These are phyloP conservation scores for Amphiura filiformis DNA, from an alignment of 35 echinoderm and acorn worm species.

Conservation along the genomic window DNA sequence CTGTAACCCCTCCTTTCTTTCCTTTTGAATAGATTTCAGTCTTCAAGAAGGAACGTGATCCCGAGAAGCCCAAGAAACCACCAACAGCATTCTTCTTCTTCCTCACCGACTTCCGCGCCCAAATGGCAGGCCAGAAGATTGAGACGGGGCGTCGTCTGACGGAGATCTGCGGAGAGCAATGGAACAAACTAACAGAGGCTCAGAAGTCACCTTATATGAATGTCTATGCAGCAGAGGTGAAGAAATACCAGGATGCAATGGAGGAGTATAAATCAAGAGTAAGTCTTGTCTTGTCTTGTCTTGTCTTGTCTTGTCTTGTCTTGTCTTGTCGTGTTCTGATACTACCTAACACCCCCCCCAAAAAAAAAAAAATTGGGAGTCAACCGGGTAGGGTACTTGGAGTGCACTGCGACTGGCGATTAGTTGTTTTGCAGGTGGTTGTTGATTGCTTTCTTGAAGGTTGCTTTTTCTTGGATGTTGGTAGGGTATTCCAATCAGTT, in stretches of 20 bases:
- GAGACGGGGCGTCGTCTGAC: constrained; percentile 84
- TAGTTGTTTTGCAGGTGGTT: background rate
- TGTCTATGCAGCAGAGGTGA: constrained; percentile 74
- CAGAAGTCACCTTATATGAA: constrained; percentile 95
- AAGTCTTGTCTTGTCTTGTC: background rate
- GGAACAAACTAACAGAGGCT: constrained; percentile 93
- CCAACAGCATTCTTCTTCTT: constrained; percentile 96
- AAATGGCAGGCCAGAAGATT: constrained; percentile 90
- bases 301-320: background rate
- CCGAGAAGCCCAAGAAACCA: constrained; percentile 98
- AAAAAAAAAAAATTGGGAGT: too few relatives aligned
- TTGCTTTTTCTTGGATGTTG: background rate
- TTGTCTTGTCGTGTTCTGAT: background rate
- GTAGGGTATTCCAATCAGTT: too few relatives aligned
- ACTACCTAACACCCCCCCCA: too few relatives aligned
- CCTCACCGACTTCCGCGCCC: constrained; percentile 81
- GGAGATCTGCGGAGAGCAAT: constrained; percentile 91
- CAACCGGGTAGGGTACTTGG: too few relatives aligned
- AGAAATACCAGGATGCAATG: constrained; percentile 88
- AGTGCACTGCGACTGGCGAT: too few relatives aligned
- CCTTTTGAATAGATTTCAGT: constrained; percentile 55
- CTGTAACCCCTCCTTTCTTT: background rate
- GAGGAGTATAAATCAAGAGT: constrained; percentile 87
- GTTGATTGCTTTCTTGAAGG: background rate
- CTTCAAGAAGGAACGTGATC: constrained; percentile 92